Conservation (phyloP, 1,140 invertebrate species). For the Nephila pilipes region DNA sequence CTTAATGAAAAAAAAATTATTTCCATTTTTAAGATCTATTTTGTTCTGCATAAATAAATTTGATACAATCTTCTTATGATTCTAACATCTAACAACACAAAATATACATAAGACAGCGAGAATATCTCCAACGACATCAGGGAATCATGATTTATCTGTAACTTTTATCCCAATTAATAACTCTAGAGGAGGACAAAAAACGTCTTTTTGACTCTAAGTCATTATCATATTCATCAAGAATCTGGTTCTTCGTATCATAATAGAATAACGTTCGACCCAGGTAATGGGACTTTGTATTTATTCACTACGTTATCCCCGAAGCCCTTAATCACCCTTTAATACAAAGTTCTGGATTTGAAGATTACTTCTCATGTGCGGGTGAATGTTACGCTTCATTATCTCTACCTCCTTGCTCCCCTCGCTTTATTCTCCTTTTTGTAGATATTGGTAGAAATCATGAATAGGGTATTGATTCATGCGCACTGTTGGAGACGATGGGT, state of each 20-base stretch:
- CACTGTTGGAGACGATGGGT: slow-evolving; percentile 13
- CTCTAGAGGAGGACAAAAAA: not conserved
- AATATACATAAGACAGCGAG: no score
- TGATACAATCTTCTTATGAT: no score
- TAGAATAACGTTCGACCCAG: not conserved
- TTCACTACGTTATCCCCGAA: not conserved
- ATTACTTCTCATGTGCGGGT: slow-evolving; percentile 46
- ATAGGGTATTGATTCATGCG: slow-evolving; percentile 35
- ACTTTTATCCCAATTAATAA: not conserved
- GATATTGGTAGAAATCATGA: slow-evolving; percentile 52
- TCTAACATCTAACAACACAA: no score
- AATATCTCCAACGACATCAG: no score
- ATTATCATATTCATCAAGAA: slow-evolving; percentile 18
- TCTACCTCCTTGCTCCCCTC: not conserved
- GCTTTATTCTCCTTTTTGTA: slow-evolving; percentile 17
- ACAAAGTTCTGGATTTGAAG: slow-evolving; percentile 30
- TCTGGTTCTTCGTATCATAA: not conserved
- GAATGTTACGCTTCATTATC: slow-evolving; percentile 48
- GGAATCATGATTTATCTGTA: not conserved
- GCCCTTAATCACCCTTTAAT: slow-evolving; percentile 26
- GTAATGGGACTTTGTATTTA: not conserved
- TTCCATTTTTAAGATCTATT: no score
- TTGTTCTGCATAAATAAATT: no score
- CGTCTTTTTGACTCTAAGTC: not conserved
- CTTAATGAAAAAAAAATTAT: no score